Conservation (phyloP, 2,797 vertebrate genomes). For the Hypotaenidia philippensis region DNA sequence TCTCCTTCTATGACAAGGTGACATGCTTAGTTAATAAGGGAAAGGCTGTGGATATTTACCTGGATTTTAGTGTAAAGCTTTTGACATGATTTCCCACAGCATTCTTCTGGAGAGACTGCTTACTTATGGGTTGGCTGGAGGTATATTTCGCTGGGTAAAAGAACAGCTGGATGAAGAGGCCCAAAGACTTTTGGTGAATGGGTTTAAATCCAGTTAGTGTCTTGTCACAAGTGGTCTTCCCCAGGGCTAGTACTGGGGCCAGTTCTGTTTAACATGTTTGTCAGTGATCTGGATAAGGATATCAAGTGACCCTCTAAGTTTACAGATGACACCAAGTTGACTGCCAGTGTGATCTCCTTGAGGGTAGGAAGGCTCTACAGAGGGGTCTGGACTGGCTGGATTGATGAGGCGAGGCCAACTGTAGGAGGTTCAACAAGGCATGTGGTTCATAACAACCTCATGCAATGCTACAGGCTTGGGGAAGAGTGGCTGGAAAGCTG, state of each 20-base stretch:
- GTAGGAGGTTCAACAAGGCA: background rate
- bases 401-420: accelerated
- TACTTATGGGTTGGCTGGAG: too few species aligned
- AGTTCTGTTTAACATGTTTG: too few species aligned
- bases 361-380: background rate
- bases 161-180: too few species aligned
- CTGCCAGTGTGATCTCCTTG: background rate
- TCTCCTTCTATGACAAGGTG: background rate
- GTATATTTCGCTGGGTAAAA: too few species aligned
- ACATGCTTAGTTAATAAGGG: background rate
- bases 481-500: background rate
- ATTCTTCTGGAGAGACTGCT: too few species aligned
- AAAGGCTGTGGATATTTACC: too few species aligned
- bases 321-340: too few species aligned
- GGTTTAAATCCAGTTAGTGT: background rate
- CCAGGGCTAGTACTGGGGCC: background rate
- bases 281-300: too few species aligned
- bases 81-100: too few species aligned
- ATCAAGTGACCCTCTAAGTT: too few species aligned
- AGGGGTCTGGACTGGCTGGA: background rate
- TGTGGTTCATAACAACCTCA: background rate
- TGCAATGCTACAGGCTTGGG: too few species aligned
- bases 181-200: background rate
- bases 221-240: background rate
- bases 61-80: too few species aligned